These are phyloP conservation scores for Phylloscopus collybita DNA, from an alignment of 2,797 vertebrate species.

Conservation along the genomic window DNA sequence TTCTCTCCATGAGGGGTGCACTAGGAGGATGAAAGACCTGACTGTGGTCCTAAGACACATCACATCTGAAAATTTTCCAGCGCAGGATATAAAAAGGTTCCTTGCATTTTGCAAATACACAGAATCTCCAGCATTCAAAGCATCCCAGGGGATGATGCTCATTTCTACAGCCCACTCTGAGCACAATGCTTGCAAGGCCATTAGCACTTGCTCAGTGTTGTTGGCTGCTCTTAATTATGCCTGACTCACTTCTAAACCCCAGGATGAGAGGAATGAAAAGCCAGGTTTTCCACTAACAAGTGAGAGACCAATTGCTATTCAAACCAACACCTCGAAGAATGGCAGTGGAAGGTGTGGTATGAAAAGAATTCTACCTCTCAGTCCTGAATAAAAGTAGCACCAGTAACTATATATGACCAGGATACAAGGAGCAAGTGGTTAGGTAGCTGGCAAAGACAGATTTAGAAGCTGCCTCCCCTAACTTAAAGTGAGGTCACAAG, in stretches of 20 bases:
- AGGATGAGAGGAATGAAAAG: background rate
- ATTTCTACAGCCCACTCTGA: background rate
- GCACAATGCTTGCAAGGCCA: background rate
- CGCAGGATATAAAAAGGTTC: background rate
- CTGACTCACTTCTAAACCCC: background rate
- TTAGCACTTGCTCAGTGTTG: background rate
- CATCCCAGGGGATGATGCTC: background rate
- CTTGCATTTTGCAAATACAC: background rate
- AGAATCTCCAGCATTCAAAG: background rate
- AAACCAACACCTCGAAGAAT: background rate
- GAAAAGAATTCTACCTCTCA: background rate
- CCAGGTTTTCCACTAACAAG: background rate
- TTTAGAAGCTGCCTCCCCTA: background rate
- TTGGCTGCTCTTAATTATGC: conserved; percentile 6
- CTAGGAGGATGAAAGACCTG: background rate
- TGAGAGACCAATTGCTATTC: background rate
- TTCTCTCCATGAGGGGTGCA: background rate
- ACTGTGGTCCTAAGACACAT: background rate
- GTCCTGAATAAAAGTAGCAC: background rate
- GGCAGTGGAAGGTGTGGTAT: accelerated
- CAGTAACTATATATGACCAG: background rate
- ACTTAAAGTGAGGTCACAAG: background rate
- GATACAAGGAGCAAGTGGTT: background rate
- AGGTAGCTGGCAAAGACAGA: background rate
- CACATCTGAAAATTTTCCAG: background rate